Evolutionary conservation across 1,140 invertebrate genomes (phyloP).

Genomic region (Harpegnathos saltator): DNA sequence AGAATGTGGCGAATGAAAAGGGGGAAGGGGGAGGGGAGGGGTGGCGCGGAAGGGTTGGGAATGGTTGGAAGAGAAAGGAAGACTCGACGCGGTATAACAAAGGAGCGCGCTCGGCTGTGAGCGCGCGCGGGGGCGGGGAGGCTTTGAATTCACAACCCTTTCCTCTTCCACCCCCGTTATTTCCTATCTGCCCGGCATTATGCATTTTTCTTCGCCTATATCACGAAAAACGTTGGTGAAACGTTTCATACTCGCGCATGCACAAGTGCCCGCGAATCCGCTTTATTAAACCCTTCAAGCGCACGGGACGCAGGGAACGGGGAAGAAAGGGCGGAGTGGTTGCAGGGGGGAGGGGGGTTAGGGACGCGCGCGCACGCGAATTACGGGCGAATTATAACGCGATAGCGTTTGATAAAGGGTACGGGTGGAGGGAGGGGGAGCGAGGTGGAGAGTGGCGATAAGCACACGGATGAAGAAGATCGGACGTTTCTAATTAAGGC

Average conservation of each 20-base stretch:
- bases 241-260: slow-evolving; percentile 50
- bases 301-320: no score
- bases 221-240: slow-evolving; percentile 47
- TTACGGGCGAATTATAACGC: slow-evolving; percentile 24
- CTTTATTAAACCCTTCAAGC: slow-evolving; percentile 50
- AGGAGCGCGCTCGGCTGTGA: slow-evolving; percentile 42
- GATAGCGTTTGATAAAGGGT: slow-evolving; percentile 24
- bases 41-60: no score
- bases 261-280: slow-evolving; percentile 48
- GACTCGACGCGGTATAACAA: slow-evolving; percentile 65
- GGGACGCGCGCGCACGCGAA: slow-evolving; percentile 7
- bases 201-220: slow-evolving; percentile 51
- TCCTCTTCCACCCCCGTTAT: slow-evolving; percentile 5
- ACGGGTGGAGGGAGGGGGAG: neutral
- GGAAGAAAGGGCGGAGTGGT: no score
- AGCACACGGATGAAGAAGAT: neutral
- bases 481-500: slow-evolving; percentile 24
- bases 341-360: no score
- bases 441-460: no score
- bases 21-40: slow-evolving; percentile 33
- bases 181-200: slow-evolving; percentile 43
- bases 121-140: neutral
- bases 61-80: slow-evolving; percentile 40
- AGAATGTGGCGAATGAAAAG: slow-evolving; percentile 54
- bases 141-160: slow-evolving; percentile 62